Base-by-base conservation (phyloP, 2,797 vertebrate species). In the Sciaenops ocellatus region DNA sequence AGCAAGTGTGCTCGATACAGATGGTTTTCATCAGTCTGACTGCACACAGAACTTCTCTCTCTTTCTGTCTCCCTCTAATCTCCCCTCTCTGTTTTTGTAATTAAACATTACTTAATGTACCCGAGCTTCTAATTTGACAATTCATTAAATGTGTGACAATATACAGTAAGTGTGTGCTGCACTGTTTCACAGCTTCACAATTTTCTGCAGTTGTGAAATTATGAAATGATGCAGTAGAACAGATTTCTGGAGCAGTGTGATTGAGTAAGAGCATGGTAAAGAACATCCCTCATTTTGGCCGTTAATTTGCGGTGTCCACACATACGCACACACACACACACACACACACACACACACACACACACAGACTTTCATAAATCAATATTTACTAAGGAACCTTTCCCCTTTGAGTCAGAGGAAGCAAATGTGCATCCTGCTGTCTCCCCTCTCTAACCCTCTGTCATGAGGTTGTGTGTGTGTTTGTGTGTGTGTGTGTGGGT, bases 401-500 rank as follows among this genome's bases (percentile, higher is more conserved):
- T 94, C 90, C 92, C 93, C 93, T 91, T 93, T 92, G 89, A 92
- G 93, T 90, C 91, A 94, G 92, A 95, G 95, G 95, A 96, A 95
- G 93, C 93, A 95, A 95, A 95, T 95, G 94, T 96, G 95, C 94
- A 95, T 96, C 95, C 95, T 95, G 95, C 93, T 95, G 91, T 92
- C 87, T 93, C 91, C 81, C 84, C 91, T 90, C 89, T 77, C 76
- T 82, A 80, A 76, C 84, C 86, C 88, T 84, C 87, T 71, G 78
- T 89, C 89, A 87, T 82, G 86, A 85, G 85, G 51, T 61, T 59
- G 71, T 69, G 79, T 84, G 83, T 86, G 89, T 89, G 59, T 70
- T 52, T 85, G 73, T 69, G 69, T 28, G 22, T 73, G 63, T 47
- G 61, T 80, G 79, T 61, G 73, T n/a, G 34, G 71, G 64, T 55